Evolutionary conservation across 2,113 vertebrate genomes (phyloP), one percentile per base, ranked within the genome.

Genomic region (Hypocryptadius cinnamomeus): DNA sequence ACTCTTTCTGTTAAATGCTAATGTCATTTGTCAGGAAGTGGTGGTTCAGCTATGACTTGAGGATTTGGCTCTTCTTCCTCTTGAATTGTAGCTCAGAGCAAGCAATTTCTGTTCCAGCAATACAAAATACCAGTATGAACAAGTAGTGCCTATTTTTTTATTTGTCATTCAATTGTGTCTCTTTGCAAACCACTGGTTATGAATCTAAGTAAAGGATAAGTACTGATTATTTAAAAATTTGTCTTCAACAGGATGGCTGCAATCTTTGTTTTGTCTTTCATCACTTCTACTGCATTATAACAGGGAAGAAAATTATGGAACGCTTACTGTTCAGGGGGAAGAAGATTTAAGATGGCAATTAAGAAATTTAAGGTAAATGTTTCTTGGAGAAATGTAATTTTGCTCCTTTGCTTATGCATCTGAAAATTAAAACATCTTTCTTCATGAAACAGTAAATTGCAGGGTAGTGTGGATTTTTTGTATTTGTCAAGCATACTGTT

Each of bases 361-460:
- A 92, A 90, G 59, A 94, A 91, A 74, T 53, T 57, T 42, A 93
- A 92, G 82, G 51, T 60, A 72, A 72, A 79, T 64, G 30, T 87
- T 94, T 68, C 23, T 30, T 79, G 48, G 63, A 71, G 22, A 74
- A 95, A 68, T 48, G 50, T 76, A 33, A 70, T 76, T 88, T 82
- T 89, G 11, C n/a, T 72, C 27, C 40, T 84, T 90, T 85, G 68
- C 68, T 79, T 89, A 79, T 70, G n/a, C 50, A 48, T 50, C 40
- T 86, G 94, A 88, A 89, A 87, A 90, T 82, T 63, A 76, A 89
- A 91, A 39, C 25, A 56, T 68, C 50, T 89, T 93, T 93, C 86
- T 93, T 83, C 19, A 40, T 69, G 19, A 89, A 92, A 89, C 10
- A 57, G 28, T 71, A 68, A 37, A 59, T 64, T 81, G 50, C 35